These are phyloP conservation scores for Turdus rufiventris DNA, from an alignment of 2,113 vertebrate genomes.

Conservation along the genomic window DNA sequence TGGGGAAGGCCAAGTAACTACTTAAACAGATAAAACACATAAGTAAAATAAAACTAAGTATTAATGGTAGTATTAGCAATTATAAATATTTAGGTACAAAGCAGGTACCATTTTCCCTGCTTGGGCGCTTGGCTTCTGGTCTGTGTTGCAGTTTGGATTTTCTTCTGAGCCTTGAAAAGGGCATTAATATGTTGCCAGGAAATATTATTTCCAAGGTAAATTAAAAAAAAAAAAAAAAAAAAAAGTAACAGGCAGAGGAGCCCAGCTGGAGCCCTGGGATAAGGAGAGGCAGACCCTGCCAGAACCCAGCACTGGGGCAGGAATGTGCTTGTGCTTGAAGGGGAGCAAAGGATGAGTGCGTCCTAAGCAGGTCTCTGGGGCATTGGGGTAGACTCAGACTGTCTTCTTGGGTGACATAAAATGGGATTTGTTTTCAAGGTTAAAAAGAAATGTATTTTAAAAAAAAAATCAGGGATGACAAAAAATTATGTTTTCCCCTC, in stretches of 20 bases:
- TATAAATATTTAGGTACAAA: constrained; percentile 13
- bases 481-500: neutral
- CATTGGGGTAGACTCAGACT: neutral
- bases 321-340: neutral
- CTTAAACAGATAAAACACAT: neutral
- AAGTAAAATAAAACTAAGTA: neutral
- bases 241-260: neutral
- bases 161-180: constrained; percentile 38
- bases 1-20: neutral
- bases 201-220: constrained; percentile 59
- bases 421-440: neutral
- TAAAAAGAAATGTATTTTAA: neutral
- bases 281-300: neutral
- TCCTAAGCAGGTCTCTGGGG: neutral
- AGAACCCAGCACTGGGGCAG: accelerated
- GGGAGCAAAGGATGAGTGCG: neutral
- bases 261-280: neutral
- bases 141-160: constrained; percentile 5
- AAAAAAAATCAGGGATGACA: neutral
- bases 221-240: neutral
- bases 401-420: neutral
- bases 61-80: neutral
- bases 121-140: neutral
- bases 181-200: constrained; percentile 56
- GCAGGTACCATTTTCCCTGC: neutral